phyloP scores from a whole-genome alignment of 2,888 invertebrate genomes.

The Yponomeuta malinellus region DNA sequence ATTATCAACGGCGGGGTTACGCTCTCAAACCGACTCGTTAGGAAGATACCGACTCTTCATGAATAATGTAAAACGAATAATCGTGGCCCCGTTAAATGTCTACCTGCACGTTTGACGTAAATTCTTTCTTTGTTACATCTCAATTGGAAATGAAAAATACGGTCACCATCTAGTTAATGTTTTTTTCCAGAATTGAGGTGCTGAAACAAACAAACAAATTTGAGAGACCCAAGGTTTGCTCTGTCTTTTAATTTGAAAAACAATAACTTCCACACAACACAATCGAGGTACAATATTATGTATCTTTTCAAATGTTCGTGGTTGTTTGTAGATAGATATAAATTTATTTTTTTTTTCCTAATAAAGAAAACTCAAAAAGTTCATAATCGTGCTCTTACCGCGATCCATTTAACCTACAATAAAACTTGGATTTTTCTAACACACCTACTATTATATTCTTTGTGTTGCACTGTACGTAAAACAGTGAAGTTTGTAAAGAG shows the following conservation, averaged over 20 bases:
- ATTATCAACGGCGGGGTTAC: neutral
- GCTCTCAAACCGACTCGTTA: slow-evolving; percentile 2
- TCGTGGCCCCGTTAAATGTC: neutral
- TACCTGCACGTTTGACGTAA: neutral
- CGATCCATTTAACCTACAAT: too few relatives aligned
- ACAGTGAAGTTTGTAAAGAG: too few relatives aligned
- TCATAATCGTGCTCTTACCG: too few relatives aligned
- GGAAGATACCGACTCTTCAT: slow-evolving; percentile 1
- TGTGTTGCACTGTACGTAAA: too few relatives aligned
- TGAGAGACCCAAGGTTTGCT: neutral
- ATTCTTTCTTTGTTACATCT: neutral
- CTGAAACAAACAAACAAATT: neutral
- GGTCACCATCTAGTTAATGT: neutral
- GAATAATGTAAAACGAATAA: slow-evolving; percentile 1
- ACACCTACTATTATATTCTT: too few relatives aligned
- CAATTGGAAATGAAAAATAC: neutral
- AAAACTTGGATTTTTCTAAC: too few relatives aligned
- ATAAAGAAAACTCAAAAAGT: too few relatives aligned
- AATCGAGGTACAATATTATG: too few relatives aligned
- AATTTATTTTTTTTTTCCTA: too few relatives aligned
- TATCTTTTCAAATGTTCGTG: too few relatives aligned
- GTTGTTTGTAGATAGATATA: too few relatives aligned
- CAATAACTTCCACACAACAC: too few relatives aligned
- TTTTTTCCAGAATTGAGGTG: neutral
- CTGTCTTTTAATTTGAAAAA: neutral